Base-by-base conservation (phyloP, 2,113 vertebrate genomes). In the Melanerpes aurifrons region DNA sequence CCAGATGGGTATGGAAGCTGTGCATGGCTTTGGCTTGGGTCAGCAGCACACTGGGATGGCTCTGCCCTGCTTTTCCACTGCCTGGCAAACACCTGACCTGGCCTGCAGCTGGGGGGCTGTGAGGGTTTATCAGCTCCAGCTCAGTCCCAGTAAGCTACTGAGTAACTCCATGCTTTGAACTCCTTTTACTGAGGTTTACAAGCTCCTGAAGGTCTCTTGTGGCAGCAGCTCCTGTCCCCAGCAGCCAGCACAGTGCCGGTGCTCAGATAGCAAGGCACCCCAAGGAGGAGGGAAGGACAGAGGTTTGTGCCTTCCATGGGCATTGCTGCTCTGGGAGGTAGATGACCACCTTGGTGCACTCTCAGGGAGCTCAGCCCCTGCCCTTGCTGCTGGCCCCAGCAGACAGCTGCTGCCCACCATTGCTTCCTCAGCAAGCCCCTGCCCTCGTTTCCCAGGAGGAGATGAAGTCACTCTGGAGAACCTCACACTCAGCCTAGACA, bases 401-500 rank as follows among this genome's bases (percentile, higher is more conserved):
- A 18, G 10, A 24, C 37, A 67, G 28, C 40, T 45, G 40, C 40
- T 45, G 29, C 66, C 43, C 66, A 47, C 43, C 66, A n/a, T 47
- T 43, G 37, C 40, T 22, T 54, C 61, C 47, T 63, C 10, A 6
- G 40, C 86, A 77, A 71, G 87, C 22, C 35, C 25, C 28, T 4
- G 2, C 37, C 12, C 31, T 87, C 61, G 47, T 73, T 94, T 89
- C 28, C 32, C 56, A 26, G 17, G 87, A 79, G 78, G 91, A 94
- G 93, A 85, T 94, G 68, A 93, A 87, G 56, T 94, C 53, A 89
- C 63, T 28, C 12, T 82, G 67, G 63, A 90, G 95, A 95, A 89
- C 67, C 67, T 87, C 70, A 35, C 25, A 40, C 90, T 50, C 26
- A 72, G 61, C 87, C 68, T 67, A 91, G 47, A 68, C 29, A 26